Evolutionary conservation across 1,140 invertebrate genomes (phyloP).

Genomic region (Drosophila tani): DNA sequence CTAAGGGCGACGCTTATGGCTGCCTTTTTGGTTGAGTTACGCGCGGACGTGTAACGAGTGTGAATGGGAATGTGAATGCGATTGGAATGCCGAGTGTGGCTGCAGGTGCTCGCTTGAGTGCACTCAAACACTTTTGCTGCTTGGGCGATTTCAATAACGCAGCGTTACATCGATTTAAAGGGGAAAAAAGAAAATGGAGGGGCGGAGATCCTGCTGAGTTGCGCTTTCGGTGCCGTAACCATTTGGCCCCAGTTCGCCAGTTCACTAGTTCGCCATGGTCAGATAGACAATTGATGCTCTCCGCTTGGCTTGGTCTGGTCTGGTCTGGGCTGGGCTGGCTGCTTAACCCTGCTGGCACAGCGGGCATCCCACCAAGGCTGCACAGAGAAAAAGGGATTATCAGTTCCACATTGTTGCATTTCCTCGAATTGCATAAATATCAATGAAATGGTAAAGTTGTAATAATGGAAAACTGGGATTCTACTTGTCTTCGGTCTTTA

Average conservation of each 20-base stretch:
- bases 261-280: slow-evolving; percentile 49
- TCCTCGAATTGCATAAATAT: slow-evolving; percentile 1
- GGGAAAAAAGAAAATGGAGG: not conserved
- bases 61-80: slow-evolving; percentile 33
- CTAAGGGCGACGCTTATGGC: slow-evolving; percentile 29
- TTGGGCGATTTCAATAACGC: slow-evolving; percentile 73
- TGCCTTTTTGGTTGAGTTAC: slow-evolving; percentile 43
- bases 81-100: slow-evolving; percentile 16
- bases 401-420: not conserved
- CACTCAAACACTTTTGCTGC: slow-evolving; percentile 79
- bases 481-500: not conserved
- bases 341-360: slow-evolving; percentile 65
- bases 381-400: slow-evolving; percentile 7
- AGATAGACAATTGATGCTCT: slow-evolving; percentile 76
- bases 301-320: slow-evolving; percentile 53
- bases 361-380: slow-evolving; percentile 36
- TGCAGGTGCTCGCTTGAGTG: slow-evolving; percentile 61
- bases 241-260: slow-evolving; percentile 31
- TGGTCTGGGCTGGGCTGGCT: slow-evolving; percentile 13
- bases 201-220: slow-evolving; percentile 32
- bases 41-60: slow-evolving; percentile 27
- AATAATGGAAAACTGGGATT: too few relatives aligned
- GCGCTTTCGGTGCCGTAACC: slow-evolving; percentile 43
- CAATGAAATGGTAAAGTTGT: not conserved
- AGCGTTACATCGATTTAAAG: slow-evolving; percentile 45